These are phyloP conservation scores for Subanguina moxae DNA, from an alignment of 1,140 invertebrate species.

Conservation along the genomic window DNA sequence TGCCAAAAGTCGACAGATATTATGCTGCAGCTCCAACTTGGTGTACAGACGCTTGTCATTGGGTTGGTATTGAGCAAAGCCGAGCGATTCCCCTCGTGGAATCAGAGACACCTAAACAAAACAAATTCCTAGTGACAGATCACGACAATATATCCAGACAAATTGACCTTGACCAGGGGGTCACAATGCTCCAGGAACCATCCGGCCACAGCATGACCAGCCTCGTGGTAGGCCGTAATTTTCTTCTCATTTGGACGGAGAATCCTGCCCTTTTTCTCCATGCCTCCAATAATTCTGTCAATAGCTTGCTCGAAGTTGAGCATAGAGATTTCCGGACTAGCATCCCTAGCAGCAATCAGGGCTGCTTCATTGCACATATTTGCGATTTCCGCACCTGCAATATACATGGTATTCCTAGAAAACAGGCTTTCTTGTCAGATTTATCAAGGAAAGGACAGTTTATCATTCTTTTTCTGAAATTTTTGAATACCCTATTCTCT, in stretches of 20 bases:
- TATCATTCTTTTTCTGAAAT: no score
- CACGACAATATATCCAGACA: no score
- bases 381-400: constrained; percentile 83
- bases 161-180: constrained; percentile 75
- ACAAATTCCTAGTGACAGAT: no score
- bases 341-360: constrained; percentile 67
- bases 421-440: no score
- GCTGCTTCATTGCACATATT: constrained; percentile 99
- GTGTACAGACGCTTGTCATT: constrained; percentile 96
- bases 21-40: constrained; percentile 75
- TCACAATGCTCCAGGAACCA: constrained; percentile 96
- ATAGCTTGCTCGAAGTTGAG: constrained; percentile 96
- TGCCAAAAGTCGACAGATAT: constrained; percentile 78
- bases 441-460: no score
- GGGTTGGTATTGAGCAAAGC: constrained; percentile 95
- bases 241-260: constrained; percentile 96
- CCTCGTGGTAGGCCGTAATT: constrained; percentile 96
- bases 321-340: constrained; percentile 73
- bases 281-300: constrained; percentile 89
- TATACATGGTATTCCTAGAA: constrained; percentile 13
- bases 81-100: constrained; percentile 71
- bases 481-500: no score
- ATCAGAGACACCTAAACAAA: constrained; percentile 68
- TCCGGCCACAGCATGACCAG: constrained; percentile 94
- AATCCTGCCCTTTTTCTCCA: constrained; percentile 99